Base-by-base conservation (phyloP, 2,888 invertebrate genomes). In the Pogonocherus hispidulus region DNA sequence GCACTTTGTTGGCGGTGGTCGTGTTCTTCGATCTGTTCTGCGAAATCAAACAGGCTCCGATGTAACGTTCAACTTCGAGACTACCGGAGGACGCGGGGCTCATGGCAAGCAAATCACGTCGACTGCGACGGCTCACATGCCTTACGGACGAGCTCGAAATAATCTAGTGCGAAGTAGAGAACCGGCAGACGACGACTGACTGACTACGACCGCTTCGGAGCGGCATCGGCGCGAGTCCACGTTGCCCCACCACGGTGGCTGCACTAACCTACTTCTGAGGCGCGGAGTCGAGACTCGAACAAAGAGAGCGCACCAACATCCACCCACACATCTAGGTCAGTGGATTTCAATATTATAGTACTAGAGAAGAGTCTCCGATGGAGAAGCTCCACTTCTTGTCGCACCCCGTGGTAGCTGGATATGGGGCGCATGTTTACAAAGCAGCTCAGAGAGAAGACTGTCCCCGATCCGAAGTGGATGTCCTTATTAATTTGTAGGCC, bases 61-160 rank as follows among this genome's bases (percentile, higher is more conserved):
- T 88, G 82, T 90, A 91, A 77, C 89, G 87, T 86, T 91, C 90
- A 79, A 90, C 88, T 84, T 89, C 89, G 73, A 89, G 83, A 78
- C 86, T 85, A 78, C 89, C 89, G 83, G 88, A 87, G 84, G 89
- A 88, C 85, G 91, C 91, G 86, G 92, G 93, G 90, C 93, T 92
- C 93, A 93, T 93, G 86, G 89, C 78, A 89, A 41, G 41, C 41
- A 14, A n/a, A 86, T 37, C 56, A 23, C 56, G 46, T 20, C 32
- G 66, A 67, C 65, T 65, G 60, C 72, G 63, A 46, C 67, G 54
- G 66, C 46, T 71, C 72, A 70, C 76, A 78, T 78, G 73, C 75
- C 75, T 70, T 65, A 66, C 72, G 70, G 71, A 78, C 78, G 76
- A 76, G 67, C 78, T 76, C 77, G 76, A 76, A 73, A 73, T 74